Evolutionary conservation across 2,888 invertebrate species (phyloP).

Genomic region (Trissoscelio sp.): DNA sequence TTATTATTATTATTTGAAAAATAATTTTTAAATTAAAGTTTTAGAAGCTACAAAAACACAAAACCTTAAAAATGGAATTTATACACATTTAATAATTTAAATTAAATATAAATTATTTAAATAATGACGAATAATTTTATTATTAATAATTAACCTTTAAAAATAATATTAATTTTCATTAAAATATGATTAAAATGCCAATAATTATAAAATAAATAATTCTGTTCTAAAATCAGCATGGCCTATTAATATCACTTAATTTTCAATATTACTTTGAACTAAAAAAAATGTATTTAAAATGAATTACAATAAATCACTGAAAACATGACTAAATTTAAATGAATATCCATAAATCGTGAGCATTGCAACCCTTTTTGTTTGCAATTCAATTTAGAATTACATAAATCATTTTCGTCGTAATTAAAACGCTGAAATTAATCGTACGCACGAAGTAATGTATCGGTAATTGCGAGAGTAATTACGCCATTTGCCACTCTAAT

Average conservation of each 20-base stretch:
- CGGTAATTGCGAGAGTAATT: constrained; percentile 57
- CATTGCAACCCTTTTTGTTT: constrained; percentile 10
- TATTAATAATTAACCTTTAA: too few relatives aligned
- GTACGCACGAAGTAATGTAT: constrained; percentile 55
- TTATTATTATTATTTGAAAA: too few relatives aligned
- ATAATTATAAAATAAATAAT: too few relatives aligned
- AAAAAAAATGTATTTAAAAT: background rate
- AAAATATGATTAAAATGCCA: too few relatives aligned
- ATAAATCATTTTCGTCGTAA: constrained; percentile 51
- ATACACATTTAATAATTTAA: too few relatives aligned
- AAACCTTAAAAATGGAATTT: too few relatives aligned
- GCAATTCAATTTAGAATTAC: constrained; percentile 36
- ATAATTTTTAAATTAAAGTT: too few relatives aligned
- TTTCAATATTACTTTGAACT: background rate
- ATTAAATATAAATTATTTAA: too few relatives aligned
- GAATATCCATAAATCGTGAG: constrained; percentile 18
- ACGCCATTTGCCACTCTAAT: constrained; percentile 52
- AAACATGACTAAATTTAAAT: constrained; percentile 15
- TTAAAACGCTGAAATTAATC: constrained; percentile 50
- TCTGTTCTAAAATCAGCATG: too few relatives aligned
- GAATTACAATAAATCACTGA: background rate
- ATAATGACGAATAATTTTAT: too few relatives aligned
- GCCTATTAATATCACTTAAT: background rate
- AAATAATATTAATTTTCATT: too few relatives aligned
- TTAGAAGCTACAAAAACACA: too few relatives aligned